Evolutionary conservation across 2,797 vertebrate species (phyloP).

Genomic region (Arnoldichthys spilopterus): DNA sequence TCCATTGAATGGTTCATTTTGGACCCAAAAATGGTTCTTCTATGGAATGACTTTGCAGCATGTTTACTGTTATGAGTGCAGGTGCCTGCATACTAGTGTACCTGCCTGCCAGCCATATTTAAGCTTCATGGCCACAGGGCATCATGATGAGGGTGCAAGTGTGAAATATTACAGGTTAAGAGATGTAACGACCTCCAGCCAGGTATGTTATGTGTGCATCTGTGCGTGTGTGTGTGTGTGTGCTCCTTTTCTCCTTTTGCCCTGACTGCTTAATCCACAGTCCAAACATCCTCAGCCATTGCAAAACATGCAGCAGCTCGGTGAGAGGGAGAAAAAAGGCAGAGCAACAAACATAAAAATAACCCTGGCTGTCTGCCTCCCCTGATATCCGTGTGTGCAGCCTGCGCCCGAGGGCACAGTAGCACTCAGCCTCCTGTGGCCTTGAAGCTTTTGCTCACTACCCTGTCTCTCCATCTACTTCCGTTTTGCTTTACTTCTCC

Average conservation of each 20-base stretch:
- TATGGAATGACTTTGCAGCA: not conserved
- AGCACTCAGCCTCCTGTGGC: conserved; percentile 19
- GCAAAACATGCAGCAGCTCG: conserved; percentile 13
- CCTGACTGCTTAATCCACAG: conserved; percentile 13
- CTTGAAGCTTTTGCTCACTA: conserved; percentile 14
- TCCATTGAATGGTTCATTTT: no score
- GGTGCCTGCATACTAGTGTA: not conserved
- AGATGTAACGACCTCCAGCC: not conserved
- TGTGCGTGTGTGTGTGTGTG: conserved; percentile 11
- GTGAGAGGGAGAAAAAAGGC: not conserved
- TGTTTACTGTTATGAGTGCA: not conserved
- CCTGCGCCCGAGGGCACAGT: conserved; percentile 16
- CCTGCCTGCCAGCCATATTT: not conserved
- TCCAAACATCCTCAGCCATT: not conserved
- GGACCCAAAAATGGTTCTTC: not conserved
- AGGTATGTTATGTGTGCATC: conserved; percentile 18
- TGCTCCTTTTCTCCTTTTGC: not conserved
- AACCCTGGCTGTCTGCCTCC: conserved; percentile 16
- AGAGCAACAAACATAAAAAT: conserved; percentile 20
- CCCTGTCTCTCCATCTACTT: not conserved
- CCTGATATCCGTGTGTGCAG: conserved; percentile 18
- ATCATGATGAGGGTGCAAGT: not conserved
- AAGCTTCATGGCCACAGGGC: not conserved
- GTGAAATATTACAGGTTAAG: not conserved
- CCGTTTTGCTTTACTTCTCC: conserved; percentile 8